phyloP scores from a whole-genome alignment of 2,113 vertebrate species.

The Cyprinodon variegatus region DNA sequence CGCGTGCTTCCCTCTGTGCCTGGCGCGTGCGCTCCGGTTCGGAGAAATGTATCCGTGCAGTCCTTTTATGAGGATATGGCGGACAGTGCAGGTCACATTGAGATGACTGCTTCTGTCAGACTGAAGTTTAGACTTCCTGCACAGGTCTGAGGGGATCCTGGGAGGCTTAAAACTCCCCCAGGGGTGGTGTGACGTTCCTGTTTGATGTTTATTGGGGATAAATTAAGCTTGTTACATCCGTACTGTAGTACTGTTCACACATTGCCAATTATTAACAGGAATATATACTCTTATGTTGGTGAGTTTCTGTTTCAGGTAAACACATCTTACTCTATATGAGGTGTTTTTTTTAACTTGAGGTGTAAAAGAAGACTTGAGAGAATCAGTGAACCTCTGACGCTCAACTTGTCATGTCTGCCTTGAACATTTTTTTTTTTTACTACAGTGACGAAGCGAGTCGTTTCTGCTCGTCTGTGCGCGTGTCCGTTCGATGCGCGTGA shows the following conservation, averaged over 20 bases:
- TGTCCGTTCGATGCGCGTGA: no score
- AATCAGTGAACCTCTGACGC: not conserved
- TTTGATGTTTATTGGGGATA: not conserved
- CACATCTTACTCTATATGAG: not conserved
- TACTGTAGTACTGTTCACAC: conserved; percentile 18
- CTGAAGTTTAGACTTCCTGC: not conserved
- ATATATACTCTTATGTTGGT: not conserved
- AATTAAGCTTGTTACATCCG: not conserved
- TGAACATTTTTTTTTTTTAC: not conserved
- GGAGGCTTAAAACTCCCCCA: not conserved
- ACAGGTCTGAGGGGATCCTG: not conserved
- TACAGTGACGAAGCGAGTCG: not conserved
- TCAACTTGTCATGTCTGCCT: not conserved
- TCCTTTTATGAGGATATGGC: conserved; percentile 63
- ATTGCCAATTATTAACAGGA: conserved; percentile 46
- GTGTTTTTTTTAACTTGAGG: not conserved
- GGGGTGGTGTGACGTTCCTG: not conserved
- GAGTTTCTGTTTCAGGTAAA: not conserved
- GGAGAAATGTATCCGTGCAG: conserved; percentile 63
- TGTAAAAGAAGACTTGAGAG: not conserved
- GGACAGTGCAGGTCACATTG: conserved; percentile 75
- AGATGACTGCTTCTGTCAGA: not conserved
- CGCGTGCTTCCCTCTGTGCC: conserved; percentile 21
- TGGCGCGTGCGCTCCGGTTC: conserved; percentile 27
- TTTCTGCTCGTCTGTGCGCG: not conserved